Evolutionary conservation across 2,797 vertebrate species (phyloP), one percentile per base, ranked within the genome.

Genomic region (Dendrocincla tyrannina): DNA sequence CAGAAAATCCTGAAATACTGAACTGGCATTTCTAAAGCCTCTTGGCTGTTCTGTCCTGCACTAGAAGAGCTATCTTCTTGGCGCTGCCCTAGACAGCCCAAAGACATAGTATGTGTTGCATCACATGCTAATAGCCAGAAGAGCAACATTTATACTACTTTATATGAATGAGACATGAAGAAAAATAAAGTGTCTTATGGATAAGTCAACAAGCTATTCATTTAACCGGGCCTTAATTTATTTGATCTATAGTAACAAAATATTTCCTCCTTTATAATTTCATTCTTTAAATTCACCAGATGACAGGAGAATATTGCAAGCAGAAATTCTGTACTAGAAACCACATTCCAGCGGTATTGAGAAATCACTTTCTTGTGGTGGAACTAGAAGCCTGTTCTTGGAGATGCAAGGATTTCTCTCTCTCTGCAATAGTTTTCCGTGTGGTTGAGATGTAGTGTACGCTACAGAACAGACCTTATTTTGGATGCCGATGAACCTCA

Each of bases 301-400:
- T 84, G 95, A 96, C 80, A 91, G 78, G 69, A 94, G 30, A 94
- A 86, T 91, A 87, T 32, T 86, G 64, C 81, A 95, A 94, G 88
- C 87, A 95, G 83, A 94, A 96, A 59, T 73, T 80, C 91, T 81
- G 89, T 74, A 62, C 32, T 93, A 89, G 80, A 92, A 93, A 89
- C 91, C 83, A 37, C 86, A 95, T 91, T 93, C 95, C 91, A 78
- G 85, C 7, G 60, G 93, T 91, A 91, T 88, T 95, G 80, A 79
- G 93, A 95, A 96, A 85, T 79, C 83, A 84, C 96, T 97, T 96
- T 95, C 82, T 96, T 96, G 64, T 93, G 90, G 92, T 93, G 77
- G 73, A 90, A 96, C 67, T 55, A 85, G 86, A 89, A 92, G 76
- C 64, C 78, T 91, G 88, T 60, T 72, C 69, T 86, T 46, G 60